Conservation (phyloP, 2,888 invertebrate species). For the Yponomeuta cagnagella region DNA sequence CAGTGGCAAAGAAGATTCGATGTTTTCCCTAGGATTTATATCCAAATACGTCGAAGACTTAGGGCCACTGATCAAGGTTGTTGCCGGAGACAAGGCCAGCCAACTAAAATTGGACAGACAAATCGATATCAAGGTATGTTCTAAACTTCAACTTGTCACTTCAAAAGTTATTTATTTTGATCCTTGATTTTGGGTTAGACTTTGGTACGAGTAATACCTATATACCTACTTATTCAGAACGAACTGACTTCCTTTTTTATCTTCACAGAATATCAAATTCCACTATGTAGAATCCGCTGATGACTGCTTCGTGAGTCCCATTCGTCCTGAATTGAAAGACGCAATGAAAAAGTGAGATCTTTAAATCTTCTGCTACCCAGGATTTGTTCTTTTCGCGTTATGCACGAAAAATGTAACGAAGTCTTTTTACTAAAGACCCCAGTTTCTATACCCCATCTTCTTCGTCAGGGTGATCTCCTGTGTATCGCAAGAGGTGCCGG, state of each 20-base stretch:
- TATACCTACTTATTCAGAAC: not conserved
- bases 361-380: not conserved
- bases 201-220: not conserved
- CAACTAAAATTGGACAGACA: conserved; percentile 78
- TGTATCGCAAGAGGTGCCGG: conserved; percentile 33
- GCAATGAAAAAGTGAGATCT: conserved; percentile 74
- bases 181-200: not conserved
- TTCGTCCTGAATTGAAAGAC: conserved; percentile 80
- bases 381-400: no score
- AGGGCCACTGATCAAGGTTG: conserved; percentile 82
- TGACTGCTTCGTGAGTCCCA: conserved; percentile 81
- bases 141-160: not conserved
- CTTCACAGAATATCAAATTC: conserved; percentile 73
- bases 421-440: no score
- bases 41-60: conserved; percentile 88
- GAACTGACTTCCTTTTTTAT: not conserved
- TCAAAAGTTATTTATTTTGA: not conserved
- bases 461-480: conserved; percentile 34
- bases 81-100: conserved; percentile 74
- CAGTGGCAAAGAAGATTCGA: conserved; percentile 81
- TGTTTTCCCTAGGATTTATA: conserved; percentile 91
- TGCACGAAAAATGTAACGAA: no score
- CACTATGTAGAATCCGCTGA: conserved; percentile 86
- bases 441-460: not conserved
- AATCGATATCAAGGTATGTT: conserved; percentile 74